Evolutionary conservation across 2,113 vertebrate species (phyloP).

Genomic region (Gadus macrocephalus): DNA sequence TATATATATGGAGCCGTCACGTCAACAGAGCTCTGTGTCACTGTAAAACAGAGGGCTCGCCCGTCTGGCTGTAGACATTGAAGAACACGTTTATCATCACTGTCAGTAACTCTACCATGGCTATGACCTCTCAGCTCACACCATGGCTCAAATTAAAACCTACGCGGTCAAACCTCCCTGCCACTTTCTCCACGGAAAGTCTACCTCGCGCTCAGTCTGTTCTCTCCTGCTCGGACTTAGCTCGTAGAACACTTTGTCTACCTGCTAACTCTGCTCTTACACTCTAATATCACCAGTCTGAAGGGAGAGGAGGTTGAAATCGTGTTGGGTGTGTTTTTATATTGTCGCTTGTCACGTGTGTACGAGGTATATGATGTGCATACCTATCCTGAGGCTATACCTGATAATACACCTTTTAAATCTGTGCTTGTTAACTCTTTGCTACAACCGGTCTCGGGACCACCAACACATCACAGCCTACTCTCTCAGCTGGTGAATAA

Average conservation of each 20-base stretch:
- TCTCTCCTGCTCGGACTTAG: constrained; percentile 1
- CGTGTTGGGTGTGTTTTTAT: constrained; percentile 18
- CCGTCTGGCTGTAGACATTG: constrained; percentile 44
- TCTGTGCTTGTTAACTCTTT: constrained; percentile 2
- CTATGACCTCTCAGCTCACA: constrained; percentile 28
- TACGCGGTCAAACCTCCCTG: not conserved
- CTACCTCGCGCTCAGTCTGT: not conserved
- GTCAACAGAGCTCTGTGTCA: constrained; percentile 55
- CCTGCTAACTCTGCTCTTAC: not conserved
- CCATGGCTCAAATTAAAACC: constrained; percentile 23
- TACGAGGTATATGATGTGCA: constrained; percentile 67
- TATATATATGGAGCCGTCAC: constrained; percentile 39
- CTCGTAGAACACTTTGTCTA: not conserved
- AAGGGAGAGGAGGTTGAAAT: not conserved
- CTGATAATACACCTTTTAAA: constrained; percentile 1
- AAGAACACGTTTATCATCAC: constrained; percentile 48
- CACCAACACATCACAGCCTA: constrained; percentile 9
- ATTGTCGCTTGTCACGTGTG: constrained; percentile 25
- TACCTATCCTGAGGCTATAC: constrained; percentile 56
- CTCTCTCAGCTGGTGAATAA: constrained; percentile 1
- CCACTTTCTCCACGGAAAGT: not conserved
- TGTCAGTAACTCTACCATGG: constrained; percentile 31
- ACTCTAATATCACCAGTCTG: not conserved
- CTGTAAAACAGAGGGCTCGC: constrained; percentile 38
- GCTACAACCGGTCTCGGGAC: not conserved